Base-by-base conservation (phyloP, 2,888 invertebrate genomes). In the Stegophylla sp. region DNA sequence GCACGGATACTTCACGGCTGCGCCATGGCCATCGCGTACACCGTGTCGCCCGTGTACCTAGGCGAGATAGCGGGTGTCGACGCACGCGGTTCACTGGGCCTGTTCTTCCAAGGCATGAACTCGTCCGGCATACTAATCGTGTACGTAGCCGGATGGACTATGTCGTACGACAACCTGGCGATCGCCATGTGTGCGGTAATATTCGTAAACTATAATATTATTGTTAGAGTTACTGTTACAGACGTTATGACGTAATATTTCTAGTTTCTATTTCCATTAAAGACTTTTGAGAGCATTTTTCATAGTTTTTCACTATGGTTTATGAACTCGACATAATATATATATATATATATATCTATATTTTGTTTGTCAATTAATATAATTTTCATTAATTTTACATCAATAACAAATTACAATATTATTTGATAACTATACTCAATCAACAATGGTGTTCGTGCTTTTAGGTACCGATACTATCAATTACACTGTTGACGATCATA, bases 401-500 rank as follows among this genome's bases (percentile, higher is more conserved):
- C n/a, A n/a, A n/a, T n/a, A n/a, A n/a, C n/a, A n/a, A n/a, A n/a
- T n/a, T n/a, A n/a, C n/a, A n/a, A n/a, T n/a, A n/a, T n/a, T n/a
- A n/a, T n/a, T n/a, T n/a, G n/a, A n/a, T n/a, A n/a, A n/a, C n/a
- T n/a, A n/a, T n/a, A n/a, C n/a, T n/a, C n/a, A n/a, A n/a, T n/a
- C n/a, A n/a, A n/a, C n/a, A n/a, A n/a, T n/a, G 4, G 56, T 15
- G 17, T n/a, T 63, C 3, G 10, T 87, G 89, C 48, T 83, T 88
- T 0, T 83, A 88, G 0, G 86, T 90, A 48, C 89, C 90, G 0
- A 83, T 89, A 3, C 83, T 87, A n/a, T 89, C 89, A 82, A 87
- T 88, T 43, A 43, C 87, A 0, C 85, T 87, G 0, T 90, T 90
- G 84, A 82, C 86, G 13, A 90, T 89, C 89, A 88, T 90, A 86